Conservation (phyloP, 2,797 vertebrate species). For the Alauda arvensis region DNA sequence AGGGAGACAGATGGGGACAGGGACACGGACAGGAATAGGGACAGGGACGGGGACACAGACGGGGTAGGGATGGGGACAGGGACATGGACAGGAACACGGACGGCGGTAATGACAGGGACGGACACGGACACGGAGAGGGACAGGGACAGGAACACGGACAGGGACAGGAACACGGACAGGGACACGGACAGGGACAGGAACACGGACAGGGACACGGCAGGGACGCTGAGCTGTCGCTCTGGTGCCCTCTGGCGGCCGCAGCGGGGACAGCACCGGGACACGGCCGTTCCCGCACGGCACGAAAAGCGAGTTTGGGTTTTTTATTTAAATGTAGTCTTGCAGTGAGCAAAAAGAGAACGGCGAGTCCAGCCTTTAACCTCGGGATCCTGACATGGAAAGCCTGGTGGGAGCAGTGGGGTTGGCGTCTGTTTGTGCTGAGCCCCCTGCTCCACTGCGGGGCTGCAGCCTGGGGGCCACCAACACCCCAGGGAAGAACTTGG, state of each 20-base stretch:
- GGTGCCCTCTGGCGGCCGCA: background rate
- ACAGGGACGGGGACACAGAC: no score
- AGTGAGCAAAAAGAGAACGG: no score
- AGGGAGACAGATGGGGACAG: no score
- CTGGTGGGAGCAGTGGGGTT: background rate
- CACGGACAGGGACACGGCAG: background rate
- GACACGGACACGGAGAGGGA: background rate
- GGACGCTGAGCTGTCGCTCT: background rate
- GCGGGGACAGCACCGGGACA: background rate
- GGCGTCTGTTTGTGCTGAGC: no score
- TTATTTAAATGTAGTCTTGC: background rate
- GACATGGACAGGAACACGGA: no score
- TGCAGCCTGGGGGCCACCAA: background rate
- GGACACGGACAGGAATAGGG: no score
- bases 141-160: no score
- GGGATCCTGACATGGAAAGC: background rate
- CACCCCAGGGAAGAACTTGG: rapidly evolving
- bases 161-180: background rate
- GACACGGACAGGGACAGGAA: no score
- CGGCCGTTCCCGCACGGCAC: rapidly evolving
- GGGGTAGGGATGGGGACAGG: rapidly evolving
- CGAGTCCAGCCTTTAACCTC: rapidly evolving
- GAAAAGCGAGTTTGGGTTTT: background rate
- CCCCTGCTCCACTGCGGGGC: background rate
- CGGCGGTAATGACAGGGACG: background rate